phyloP scores from a whole-genome alignment of 2,113 vertebrate genomes.

The Panthera uncia region DNA sequence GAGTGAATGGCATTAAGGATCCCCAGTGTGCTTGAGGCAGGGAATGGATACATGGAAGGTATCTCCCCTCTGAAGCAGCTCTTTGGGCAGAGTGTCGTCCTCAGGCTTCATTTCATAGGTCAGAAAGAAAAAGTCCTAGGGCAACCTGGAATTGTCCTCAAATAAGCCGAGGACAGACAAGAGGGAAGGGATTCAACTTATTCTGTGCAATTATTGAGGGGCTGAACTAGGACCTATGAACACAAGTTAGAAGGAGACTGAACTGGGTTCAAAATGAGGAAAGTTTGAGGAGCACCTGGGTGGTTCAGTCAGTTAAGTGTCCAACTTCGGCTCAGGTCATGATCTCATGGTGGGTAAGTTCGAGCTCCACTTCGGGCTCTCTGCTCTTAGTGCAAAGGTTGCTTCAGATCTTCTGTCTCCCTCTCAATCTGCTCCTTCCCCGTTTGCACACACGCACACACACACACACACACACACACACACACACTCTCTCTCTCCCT shows the following conservation, averaged over 20 bases:
- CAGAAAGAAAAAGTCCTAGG: neutral
- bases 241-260: neutral
- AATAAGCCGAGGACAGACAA: neutral
- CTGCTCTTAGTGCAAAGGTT: no score
- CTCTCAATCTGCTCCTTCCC: no score
- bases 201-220: neutral
- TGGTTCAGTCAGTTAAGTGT: no score
- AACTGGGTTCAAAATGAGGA: neutral
- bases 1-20: neutral
- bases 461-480: no score
- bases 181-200: neutral
- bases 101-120: neutral
- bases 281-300: neutral
- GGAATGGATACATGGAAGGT: neutral
- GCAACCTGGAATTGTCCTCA: neutral
- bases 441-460: no score
- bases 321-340: no score
- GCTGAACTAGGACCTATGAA: neutral
- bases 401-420: no score
- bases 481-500: no score
- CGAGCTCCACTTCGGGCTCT: no score
- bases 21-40: accelerated
- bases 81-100: neutral
- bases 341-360: no score
- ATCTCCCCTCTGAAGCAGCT: neutral